Percentiles rank a stretch among this genome's conserved stretches.
Conservation (phyloP, 2,113 vertebrate genomes). For the Pantherophis guttatus region DNA sequence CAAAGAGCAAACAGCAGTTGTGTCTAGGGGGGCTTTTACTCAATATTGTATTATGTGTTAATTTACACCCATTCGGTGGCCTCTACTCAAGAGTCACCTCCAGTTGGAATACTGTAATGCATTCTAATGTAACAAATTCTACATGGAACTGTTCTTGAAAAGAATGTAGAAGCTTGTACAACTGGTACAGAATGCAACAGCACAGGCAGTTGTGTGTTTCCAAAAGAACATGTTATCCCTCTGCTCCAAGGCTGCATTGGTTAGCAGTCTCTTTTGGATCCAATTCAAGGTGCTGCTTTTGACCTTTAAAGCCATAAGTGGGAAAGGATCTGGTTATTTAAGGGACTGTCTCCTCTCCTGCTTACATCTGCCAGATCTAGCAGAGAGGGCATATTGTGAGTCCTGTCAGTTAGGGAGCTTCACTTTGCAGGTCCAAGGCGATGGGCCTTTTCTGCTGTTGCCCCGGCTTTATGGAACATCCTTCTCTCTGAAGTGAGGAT, state of each 20-base stretch:
- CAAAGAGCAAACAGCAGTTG: neutral
- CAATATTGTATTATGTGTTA: neutral
- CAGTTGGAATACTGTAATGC: neutral
- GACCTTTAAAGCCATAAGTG: neutral
- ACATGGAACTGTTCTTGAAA: neutral
- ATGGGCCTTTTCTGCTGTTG: neutral
- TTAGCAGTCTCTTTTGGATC: neutral
- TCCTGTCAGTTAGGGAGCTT: neutral
- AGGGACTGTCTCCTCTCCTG: neutral
- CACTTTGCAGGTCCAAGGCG: neutral
- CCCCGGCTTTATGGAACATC: neutral
- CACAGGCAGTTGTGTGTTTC: neutral
- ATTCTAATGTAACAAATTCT: neutral
- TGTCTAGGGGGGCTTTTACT: neutral
- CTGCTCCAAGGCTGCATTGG: neutral
- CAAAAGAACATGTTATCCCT: neutral
- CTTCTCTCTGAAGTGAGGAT: neutral
- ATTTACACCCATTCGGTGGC: neutral
- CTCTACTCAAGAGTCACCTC: neutral
- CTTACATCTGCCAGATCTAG: neutral
- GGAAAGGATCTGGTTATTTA: neutral
- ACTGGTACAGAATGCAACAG: neutral
- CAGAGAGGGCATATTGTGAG: neutral
- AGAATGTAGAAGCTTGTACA: neutral
- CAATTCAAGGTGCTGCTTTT: neutral